These are phyloP conservation scores for Phyto melanocephala DNA, from an alignment of 2,888 invertebrate species.

Conservation along the genomic window DNA sequence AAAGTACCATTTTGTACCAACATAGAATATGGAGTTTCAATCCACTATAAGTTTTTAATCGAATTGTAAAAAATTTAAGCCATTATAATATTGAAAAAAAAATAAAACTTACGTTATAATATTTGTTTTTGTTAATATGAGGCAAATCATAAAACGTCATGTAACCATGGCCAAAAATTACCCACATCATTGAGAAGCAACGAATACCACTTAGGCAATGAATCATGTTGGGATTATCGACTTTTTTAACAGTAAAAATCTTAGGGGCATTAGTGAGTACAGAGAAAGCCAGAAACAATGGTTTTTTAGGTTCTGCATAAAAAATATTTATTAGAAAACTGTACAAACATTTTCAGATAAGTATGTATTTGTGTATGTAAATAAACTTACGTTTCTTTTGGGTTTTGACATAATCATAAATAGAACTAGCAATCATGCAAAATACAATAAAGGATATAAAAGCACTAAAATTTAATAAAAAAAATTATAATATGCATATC, in stretches of 20 bases:
- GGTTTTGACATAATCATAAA: constrained; percentile 74
- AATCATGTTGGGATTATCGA: constrained; percentile 76
- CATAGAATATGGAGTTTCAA: constrained; percentile 76
- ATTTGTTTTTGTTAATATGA: constrained; percentile 73
- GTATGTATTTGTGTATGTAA: not conserved
- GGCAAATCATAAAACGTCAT: constrained; percentile 77
- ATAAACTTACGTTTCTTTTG: constrained; percentile 72
- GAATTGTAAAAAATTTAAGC: no score
- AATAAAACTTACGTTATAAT: constrained; percentile 68
- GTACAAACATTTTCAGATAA: not conserved
- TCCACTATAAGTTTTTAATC: constrained; percentile 69
- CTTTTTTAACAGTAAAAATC: constrained; percentile 75
- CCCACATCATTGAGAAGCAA: constrained; percentile 80
- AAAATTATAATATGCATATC: no score
- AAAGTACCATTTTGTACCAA: constrained; percentile 79
- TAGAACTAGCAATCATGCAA: constrained; percentile 73
- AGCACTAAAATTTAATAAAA: constrained; percentile 66
- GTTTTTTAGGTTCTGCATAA: constrained; percentile 70
- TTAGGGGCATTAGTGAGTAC: constrained; percentile 78
- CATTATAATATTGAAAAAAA: not conserved
- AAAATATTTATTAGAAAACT: not conserved
- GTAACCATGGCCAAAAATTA: constrained; percentile 79
- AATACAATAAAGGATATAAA: constrained; percentile 73
- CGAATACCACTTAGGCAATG: constrained; percentile 79
- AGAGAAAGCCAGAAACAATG: constrained; percentile 76